Base-by-base conservation (phyloP, 2,113 vertebrate species). In the Rhynchopsitta pachyrhyncha region DNA sequence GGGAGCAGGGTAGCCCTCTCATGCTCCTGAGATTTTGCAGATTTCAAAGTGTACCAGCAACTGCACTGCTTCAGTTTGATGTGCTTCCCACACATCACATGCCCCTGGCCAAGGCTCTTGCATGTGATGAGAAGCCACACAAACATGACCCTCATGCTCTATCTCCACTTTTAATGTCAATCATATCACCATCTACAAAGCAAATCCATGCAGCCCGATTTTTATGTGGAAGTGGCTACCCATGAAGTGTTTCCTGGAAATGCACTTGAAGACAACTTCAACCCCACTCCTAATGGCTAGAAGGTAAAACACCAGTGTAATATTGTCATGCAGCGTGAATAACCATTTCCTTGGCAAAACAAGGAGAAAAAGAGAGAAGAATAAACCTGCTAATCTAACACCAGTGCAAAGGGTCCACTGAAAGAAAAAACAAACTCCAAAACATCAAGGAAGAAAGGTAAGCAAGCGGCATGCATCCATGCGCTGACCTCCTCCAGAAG, bases 381-480 rank as follows among this genome's bases (percentile, higher is more conserved):
- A 66, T 35, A 47, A 73, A 62, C 8, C 64, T 7, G 2, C 52
- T 90, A 47, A 14, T 68, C 19, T 86, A 90, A 86, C 8, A 50
- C 28, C 46, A 59, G 33, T 42, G 47, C 33, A 69, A 84, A 85
- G 11, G 8, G 35, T 47, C 76, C 37, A 25, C 0, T 25, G 62
- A 91, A 83, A 87, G 42, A 62, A 79, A 35, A 85, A 88, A 73
- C 16, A 52, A 88, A 85, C 50, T 71, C 35, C 17, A 67, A 63
- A 64, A 24, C 49, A n/a, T 52, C 27, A 64, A 57, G n/a, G 14
- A 90, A 41, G 33, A 76, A 62, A 55, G 11, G 13, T 10, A 70
- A 74, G 33, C 2, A 3, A 74, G 37, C 64, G 83, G 52, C 25
- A 47, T 0, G 3, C 22, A 70, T 52, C 41, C 46, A 74, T 0